phyloP scores from a whole-genome alignment of 2,113 vertebrate species.

The Anthoscopus minutus region DNA sequence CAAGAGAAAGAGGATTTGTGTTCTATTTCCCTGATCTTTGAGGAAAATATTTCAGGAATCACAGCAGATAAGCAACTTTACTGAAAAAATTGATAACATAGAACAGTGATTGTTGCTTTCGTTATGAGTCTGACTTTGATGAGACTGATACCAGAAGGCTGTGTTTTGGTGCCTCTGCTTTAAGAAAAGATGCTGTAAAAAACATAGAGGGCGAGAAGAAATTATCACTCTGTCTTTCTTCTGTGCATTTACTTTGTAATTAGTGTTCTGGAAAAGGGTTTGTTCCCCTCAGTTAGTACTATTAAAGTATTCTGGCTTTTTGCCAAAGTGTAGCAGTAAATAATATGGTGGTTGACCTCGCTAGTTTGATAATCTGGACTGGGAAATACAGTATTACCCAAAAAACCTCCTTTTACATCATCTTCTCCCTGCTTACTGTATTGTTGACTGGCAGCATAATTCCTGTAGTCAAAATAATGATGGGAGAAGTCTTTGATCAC shows the following conservation, averaged over 20 bases:
- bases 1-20: neutral
- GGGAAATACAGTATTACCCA: neutral
- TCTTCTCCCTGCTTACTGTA: neutral
- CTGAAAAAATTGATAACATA: neutral
- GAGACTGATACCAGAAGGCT: neutral
- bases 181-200: neutral
- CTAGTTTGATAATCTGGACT: neutral
- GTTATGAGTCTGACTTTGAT: neutral
- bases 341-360: neutral
- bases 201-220: neutral
- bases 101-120: neutral
- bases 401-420: neutral
- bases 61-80: neutral
- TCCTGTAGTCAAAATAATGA: neutral
- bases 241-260: neutral
- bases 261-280: neutral
- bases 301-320: neutral
- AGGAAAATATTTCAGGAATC: neutral
- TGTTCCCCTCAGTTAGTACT: neutral
- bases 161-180: neutral
- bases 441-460: neutral
- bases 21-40: neutral
- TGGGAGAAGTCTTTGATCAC: neutral
- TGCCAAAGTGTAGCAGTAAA: neutral
- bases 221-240: neutral